These are phyloP conservation scores for Oreortyx pictus DNA, from an alignment of 2,797 vertebrate genomes.

Conservation along the genomic window DNA sequence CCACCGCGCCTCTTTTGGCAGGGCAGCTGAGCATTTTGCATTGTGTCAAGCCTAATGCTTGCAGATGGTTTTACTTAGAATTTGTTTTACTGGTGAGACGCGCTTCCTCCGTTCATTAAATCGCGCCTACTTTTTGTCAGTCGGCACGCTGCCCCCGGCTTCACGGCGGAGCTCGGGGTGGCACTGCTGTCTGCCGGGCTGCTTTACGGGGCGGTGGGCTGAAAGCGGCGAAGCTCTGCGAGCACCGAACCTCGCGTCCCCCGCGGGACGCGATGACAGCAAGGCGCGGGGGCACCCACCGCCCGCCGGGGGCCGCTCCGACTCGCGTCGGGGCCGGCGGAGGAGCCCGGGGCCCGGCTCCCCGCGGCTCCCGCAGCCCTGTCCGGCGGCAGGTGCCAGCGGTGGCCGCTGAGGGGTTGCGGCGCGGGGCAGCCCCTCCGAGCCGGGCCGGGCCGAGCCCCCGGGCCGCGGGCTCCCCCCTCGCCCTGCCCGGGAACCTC, in stretches of 20 bases:
- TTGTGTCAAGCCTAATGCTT: slow-evolving; percentile 25
- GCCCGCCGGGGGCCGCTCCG: background rate
- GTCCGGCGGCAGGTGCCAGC: background rate
- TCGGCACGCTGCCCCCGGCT: background rate
- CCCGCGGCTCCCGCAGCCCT: background rate
- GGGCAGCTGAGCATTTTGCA: background rate
- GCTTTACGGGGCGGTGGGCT: background rate
- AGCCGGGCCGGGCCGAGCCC: background rate
- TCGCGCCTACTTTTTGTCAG: slow-evolving; percentile 26
- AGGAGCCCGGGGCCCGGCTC: background rate
- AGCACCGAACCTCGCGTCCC: background rate
- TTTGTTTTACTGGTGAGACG: slow-evolving; percentile 48
- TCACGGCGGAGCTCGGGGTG: background rate
- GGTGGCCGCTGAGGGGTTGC: background rate
- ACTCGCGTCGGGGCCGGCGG: background rate
- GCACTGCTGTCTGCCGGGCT: background rate
- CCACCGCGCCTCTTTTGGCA: slow-evolving; percentile 26
- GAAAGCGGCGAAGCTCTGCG: background rate
- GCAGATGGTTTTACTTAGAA: slow-evolving; percentile 54
- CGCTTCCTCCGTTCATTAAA: slow-evolving; percentile 46
- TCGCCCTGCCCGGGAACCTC: background rate
- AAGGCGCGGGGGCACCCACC: background rate
- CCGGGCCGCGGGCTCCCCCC: background rate
- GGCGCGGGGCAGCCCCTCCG: background rate
- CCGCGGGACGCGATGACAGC: background rate